phyloP scores from a whole-genome alignment of 2,797 vertebrate species.

The Sciurus vulgaris region DNA sequence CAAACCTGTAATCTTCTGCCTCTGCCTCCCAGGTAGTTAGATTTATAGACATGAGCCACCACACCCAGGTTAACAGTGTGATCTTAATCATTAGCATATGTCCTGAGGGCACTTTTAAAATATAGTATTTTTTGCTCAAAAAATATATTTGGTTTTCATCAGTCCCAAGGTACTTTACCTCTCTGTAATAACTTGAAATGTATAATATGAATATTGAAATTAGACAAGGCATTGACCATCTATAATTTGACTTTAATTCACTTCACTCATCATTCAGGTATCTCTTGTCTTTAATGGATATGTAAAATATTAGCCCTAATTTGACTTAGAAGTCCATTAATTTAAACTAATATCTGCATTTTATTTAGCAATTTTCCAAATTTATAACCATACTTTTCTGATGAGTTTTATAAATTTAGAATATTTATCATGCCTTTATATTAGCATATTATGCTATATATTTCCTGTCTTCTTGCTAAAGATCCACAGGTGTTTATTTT shows the following conservation, averaged over 20 bases:
- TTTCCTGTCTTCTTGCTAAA: neutral
- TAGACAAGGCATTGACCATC: neutral
- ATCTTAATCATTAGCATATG: neutral
- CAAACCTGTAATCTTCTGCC: too few relatives aligned
- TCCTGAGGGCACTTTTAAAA: neutral
- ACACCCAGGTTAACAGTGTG: neutral
- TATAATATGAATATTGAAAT: neutral
- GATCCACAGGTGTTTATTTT: neutral
- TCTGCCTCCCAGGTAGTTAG: too few relatives aligned
- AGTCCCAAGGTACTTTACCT: neutral
- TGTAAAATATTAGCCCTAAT: neutral
- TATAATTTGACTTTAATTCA: neutral
- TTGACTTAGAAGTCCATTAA: neutral
- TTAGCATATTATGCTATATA: neutral
- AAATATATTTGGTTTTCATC: conserved; percentile 34
- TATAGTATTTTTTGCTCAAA: neutral
- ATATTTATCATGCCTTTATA: conserved; percentile 9
- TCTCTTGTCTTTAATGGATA: neutral
- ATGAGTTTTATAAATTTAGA: neutral
- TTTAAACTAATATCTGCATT: neutral
- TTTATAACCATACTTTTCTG: neutral
- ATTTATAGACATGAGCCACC: too few relatives aligned
- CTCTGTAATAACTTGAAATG: neutral
- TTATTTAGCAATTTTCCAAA: conserved; percentile 22
- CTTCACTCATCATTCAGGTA: neutral